phyloP scores from a whole-genome alignment of 2,797 vertebrate species.

The Enteromius radiatus region DNA sequence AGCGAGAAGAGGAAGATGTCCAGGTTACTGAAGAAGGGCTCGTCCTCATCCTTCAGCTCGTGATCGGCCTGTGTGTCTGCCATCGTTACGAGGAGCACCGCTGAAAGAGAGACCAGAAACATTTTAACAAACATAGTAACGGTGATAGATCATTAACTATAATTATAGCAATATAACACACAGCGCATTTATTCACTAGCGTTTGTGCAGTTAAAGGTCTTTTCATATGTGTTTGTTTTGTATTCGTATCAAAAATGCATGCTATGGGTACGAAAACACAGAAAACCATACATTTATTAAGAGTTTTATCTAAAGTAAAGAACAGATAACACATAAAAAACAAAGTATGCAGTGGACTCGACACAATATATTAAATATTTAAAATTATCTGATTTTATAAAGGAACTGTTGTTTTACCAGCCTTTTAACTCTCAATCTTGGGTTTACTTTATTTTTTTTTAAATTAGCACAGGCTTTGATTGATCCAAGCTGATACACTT shows the following conservation, averaged over 20 bases:
- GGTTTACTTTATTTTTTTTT: not conserved
- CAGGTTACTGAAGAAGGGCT: constrained; percentile 83
- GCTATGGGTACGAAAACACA: not conserved
- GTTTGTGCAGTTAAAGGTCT: too few species aligned
- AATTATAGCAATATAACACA: too few species aligned
- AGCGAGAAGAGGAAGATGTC: constrained; percentile 90
- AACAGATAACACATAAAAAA: not conserved
- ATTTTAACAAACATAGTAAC: not conserved
- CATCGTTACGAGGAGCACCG: constrained; percentile 68
- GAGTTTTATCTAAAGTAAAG: not conserved
- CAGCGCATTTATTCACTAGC: too few species aligned
- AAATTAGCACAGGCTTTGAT: not conserved
- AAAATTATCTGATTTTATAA: too few species aligned
- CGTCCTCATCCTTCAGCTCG: constrained; percentile 69
- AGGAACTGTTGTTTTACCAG: not conserved
- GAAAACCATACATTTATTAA: not conserved
- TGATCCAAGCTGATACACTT: not conserved
- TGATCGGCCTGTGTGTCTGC: constrained; percentile 73
- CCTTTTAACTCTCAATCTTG: not conserved
- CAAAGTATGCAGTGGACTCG: not conserved
- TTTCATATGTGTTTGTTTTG: too few species aligned
- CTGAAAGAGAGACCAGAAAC: not conserved
- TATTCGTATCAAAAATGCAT: too few species aligned
- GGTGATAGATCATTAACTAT: not conserved
- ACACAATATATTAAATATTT: not conserved